Conservation (phyloP, 2,888 invertebrate genomes). For the Zonitis immaculata region DNA sequence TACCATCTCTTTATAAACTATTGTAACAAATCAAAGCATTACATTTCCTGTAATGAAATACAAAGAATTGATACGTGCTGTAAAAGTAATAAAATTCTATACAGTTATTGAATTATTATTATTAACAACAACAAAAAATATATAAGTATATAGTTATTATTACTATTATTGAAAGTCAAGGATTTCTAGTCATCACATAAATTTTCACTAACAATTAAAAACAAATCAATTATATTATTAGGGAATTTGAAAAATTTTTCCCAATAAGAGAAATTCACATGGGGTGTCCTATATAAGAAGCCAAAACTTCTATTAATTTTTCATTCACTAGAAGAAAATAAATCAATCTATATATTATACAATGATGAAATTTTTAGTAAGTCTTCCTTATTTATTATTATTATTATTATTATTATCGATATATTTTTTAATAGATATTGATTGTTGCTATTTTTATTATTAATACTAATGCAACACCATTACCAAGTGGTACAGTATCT, state of each 20-base stretch:
- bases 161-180: neutral
- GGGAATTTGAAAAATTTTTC: neutral
- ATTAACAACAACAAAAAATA: too few species aligned
- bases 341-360: too few species aligned
- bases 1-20: neutral
- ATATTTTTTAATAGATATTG: constrained; percentile 4
- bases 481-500: constrained; percentile 9
- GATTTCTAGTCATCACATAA: neutral
- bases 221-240: neutral
- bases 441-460: constrained; percentile 3
- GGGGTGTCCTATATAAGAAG: neutral
- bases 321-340: neutral
- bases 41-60: neutral
- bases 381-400: constrained; percentile 1
- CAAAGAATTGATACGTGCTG: neutral
- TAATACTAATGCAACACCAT: constrained; percentile 3
- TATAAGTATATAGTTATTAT: too few species aligned
- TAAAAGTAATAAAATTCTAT: neutral
- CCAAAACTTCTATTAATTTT: neutral
- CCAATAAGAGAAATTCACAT: neutral
- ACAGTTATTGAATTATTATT: neutral
- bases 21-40: neutral
- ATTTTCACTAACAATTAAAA: neutral
- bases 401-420: neutral
- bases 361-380: constrained; percentile 14